Percentiles rank a stretch among this genome's conserved stretches.
Evolutionary conservation across 2,113 vertebrate genomes (phyloP).

Genomic region (Eurystomus gularis): DNA sequence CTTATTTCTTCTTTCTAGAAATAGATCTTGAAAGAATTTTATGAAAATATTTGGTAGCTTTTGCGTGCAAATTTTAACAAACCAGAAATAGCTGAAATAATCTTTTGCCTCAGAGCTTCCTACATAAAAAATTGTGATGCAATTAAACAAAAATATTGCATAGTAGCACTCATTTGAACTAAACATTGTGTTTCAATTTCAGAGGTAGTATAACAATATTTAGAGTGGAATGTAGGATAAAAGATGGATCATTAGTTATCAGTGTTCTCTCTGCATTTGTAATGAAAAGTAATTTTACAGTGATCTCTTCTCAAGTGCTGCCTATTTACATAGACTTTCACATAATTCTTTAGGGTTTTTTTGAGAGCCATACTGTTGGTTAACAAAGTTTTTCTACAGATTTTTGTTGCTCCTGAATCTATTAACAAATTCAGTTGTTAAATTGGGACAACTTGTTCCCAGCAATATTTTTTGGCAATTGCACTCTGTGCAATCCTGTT

Average conservation of each 20-base stretch:
- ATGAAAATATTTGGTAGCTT: background rate
- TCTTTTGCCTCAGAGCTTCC: background rate
- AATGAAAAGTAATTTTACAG: background rate
- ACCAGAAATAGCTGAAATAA: background rate
- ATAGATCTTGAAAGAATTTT: background rate
- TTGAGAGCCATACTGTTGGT: background rate
- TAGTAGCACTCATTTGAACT: background rate
- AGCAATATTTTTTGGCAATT: constrained; percentile 4
- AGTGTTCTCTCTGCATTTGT: background rate
- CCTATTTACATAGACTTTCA: background rate
- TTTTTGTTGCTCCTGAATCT: background rate
- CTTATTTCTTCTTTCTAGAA: background rate
- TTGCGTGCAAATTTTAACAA: background rate
- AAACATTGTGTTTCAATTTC: background rate
- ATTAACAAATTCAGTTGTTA: background rate
- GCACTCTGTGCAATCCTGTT: background rate
- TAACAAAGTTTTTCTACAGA: background rate
- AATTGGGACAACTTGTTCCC: background rate
- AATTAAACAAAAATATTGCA: background rate
- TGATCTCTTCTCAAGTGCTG: background rate
- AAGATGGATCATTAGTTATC: background rate
- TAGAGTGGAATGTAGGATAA: background rate
- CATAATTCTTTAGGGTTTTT: background rate
- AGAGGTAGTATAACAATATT: background rate
- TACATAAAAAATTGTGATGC: background rate